phyloP scores from a whole-genome alignment of 1,140 invertebrate species.

The Planococcus citri region DNA sequence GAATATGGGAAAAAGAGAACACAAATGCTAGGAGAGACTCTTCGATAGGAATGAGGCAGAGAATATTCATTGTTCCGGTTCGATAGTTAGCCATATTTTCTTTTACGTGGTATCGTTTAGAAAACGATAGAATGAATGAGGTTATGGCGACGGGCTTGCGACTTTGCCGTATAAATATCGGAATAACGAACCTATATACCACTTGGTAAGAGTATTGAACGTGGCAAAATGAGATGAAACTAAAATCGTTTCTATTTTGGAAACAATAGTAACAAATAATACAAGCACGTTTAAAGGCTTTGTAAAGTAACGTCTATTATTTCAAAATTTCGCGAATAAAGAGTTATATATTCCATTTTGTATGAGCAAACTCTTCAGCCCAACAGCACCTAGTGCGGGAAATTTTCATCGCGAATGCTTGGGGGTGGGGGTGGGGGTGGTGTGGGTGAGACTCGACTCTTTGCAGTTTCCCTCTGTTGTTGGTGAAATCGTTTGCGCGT shows the following conservation, averaged over 20 bases:
- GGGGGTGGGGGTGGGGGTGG: too few species aligned
- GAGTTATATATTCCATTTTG: constrained; percentile 1
- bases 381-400: too few species aligned
- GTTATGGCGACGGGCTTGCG: neutral
- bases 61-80: constrained; percentile 6
- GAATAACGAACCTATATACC: neutral
- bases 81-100: constrained; percentile 6
- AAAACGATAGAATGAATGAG: constrained; percentile 1
- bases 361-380: neutral
- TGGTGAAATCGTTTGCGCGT: neutral
- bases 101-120: constrained; percentile 6
- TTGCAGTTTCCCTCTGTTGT: too few species aligned
- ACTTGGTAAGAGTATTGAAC: neutral
- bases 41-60: neutral
- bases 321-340: constrained; percentile 7
- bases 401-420: neutral
- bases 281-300: constrained; percentile 6
- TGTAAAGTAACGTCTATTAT: constrained; percentile 6
- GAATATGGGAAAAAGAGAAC: neutral
- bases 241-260: neutral
- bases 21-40: neutral
- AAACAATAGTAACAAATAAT: constrained; percentile 4
- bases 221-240: constrained; percentile 6
- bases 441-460: too few species aligned
- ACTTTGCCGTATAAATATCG: neutral